Percentiles rank a stretch among this genome's conserved stretches.
These are phyloP conservation scores for Nematostella vectensis DNA, from an alignment of 92 coral and sea anemone species.

Conservation along the genomic window DNA sequence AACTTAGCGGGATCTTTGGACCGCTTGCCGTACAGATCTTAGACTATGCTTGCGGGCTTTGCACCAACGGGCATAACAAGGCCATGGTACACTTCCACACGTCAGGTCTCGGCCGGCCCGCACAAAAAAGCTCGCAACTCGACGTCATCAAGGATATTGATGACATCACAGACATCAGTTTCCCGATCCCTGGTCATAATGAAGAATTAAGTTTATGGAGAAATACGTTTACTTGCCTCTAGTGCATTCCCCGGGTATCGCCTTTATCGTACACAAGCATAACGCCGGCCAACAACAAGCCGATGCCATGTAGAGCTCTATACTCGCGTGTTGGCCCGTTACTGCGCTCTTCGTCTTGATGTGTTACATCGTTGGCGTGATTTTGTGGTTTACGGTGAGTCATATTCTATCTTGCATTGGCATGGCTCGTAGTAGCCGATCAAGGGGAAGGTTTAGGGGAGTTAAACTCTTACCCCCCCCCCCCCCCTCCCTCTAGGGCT, in stretches of 20 bases:
- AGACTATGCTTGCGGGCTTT: constrained; percentile 38
- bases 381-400: constrained; percentile 53
- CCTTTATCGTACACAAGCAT: constrained; percentile 27
- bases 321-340: constrained; percentile 31
- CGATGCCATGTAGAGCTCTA: constrained; percentile 13
- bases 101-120: constrained; percentile 22
- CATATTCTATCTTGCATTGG: too few relatives aligned
- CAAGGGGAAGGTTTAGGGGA: too few relatives aligned
- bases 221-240: constrained; percentile 49
- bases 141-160: constrained; percentile 32
- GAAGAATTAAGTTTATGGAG: constrained; percentile 36
- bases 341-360: constrained; percentile 13
- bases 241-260: constrained; percentile 59
- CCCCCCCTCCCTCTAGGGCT: too few relatives aligned
- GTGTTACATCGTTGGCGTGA: constrained; percentile 26
- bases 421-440: too few relatives aligned
- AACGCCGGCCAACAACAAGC: constrained; percentile 9
- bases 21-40: constrained; percentile 26
- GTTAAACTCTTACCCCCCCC: too few relatives aligned
- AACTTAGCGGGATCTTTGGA: constrained; percentile 53
- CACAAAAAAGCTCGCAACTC: constrained; percentile 24
- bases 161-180: constrained; percentile 39
- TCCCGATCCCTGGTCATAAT: constrained; percentile 46
- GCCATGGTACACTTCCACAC: constrained; percentile 17
- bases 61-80: constrained; percentile 45